Base-by-base conservation (phyloP, 1,140 invertebrate genomes). In the Brachionus rubens region DNA sequence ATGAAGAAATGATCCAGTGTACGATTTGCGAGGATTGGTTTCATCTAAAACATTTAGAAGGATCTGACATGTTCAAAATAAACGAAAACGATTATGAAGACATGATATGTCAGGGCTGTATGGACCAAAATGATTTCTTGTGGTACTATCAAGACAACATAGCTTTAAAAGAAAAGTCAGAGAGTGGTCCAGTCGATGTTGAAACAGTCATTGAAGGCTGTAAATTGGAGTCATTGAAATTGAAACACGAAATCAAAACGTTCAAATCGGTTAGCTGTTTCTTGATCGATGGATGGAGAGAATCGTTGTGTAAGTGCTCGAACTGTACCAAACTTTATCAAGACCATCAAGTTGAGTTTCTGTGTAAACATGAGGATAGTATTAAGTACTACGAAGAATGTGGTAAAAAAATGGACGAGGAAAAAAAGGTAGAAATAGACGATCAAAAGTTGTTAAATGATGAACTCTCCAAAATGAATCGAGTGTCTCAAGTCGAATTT, bases 21-120 rank as follows among this genome's bases (percentile, higher is more conserved):
- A 87, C 91, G 52, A 86, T 97, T 65, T 99, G 96, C 85, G 96
- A 99, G 84, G 96, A 99, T 83, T 99, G 97, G 97, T 94, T 91
- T 80, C 96, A 98, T 70, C 16, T 67, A 24, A 46, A 76, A 14
- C 77, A 78, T 59, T 70, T 78, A 30, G 30, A 50, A 12, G 43
- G 33, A n/a, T 14, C 26, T 16, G 47, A 77, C 19, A 84, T 86
- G 3, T 88, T 88, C 46, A 80, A 81, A 33, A 83, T 87, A 14
- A 87, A 87, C 79, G 84, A 81, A 52, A 72, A 80, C 19, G 80
- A 88, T 24, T 91, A 90, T 82, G 86, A 88, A 77, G 91, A 94
- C 86, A 91, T 94, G 89, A 89, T 87, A 12, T 88, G 86, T 80
- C 76, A 52, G 7, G 77, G 41, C 1, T 87, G 86, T 90, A 91